Evolutionary conservation across 2,888 invertebrate species (phyloP).

Genomic region (Pilophorus perplexus): DNA sequence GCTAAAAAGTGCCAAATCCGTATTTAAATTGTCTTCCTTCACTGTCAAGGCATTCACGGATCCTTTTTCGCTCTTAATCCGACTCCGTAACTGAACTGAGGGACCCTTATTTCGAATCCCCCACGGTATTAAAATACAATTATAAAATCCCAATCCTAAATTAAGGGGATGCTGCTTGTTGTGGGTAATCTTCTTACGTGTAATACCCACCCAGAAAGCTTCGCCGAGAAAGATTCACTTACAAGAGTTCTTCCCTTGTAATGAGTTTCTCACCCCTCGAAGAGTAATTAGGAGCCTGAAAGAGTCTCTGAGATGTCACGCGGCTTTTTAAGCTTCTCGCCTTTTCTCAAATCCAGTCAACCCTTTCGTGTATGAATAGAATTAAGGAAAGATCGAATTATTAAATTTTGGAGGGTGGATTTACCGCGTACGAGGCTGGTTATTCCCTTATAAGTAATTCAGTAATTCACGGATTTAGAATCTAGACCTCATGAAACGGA

Average conservation of each 20-base stretch:
- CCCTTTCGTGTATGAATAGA: too few species aligned
- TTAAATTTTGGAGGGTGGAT: too few species aligned
- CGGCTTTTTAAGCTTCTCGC: slow-evolving; percentile 11
- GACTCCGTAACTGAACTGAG: slow-evolving; percentile 1
- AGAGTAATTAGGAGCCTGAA: slow-evolving; percentile 15
- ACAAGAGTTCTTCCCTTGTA: background rate
- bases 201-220: slow-evolving; percentile 39
- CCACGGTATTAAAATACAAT: slow-evolving; percentile 42
- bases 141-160: slow-evolving; percentile 40
- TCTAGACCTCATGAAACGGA: too few species aligned
- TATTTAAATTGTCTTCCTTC: slow-evolving; percentile 22
- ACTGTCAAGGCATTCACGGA: slow-evolving; percentile 20
- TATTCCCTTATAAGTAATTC: too few species aligned
- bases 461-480: too few species aligned
- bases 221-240: slow-evolving; percentile 9
- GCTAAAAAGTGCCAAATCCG: background rate
- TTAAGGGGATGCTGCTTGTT: slow-evolving; percentile 38
- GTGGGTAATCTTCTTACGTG: slow-evolving; percentile 40
- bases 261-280: slow-evolving; percentile 16
- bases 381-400: too few species aligned
- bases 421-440: too few species aligned
- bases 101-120: slow-evolving; percentile 34
- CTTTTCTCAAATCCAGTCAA: background rate
- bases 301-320: background rate
- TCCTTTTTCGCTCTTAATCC: slow-evolving; percentile 6